phyloP scores from a whole-genome alignment of 2,888 invertebrate genomes.

The Chironomus tentans region DNA sequence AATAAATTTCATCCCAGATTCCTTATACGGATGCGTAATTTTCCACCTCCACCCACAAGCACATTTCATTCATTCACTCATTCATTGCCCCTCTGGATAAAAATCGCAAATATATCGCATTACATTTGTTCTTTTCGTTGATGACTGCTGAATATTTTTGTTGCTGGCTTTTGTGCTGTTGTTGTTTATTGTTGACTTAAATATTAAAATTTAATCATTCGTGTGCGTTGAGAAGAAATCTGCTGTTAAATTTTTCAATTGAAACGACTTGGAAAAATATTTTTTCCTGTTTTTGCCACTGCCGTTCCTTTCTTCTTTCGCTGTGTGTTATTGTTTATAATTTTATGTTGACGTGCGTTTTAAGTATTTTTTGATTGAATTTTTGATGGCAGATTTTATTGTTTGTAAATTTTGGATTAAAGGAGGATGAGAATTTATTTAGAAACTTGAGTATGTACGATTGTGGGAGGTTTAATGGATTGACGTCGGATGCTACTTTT shows the following conservation, averaged over 20 bases:
- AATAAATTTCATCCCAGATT: conserved; percentile 11
- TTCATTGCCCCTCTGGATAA: neutral
- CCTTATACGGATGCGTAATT: neutral
- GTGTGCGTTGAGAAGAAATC: neutral
- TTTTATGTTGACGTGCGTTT: conserved; percentile 23
- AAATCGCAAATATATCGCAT: conserved; percentile 5
- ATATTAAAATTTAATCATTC: conserved; percentile 28
- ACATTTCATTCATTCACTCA: no score
- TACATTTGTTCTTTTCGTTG: conserved; percentile 22
- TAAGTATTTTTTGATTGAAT: conserved; percentile 24
- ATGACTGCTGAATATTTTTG: conserved; percentile 14
- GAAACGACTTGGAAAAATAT: conserved; percentile 3
- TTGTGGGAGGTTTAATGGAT: no score
- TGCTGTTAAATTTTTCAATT: conserved; percentile 21
- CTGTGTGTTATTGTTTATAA: neutral
- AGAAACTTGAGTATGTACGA: no score
- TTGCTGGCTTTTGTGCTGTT: neutral
- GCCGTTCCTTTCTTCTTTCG: neutral
- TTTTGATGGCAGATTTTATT: neutral
- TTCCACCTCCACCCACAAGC: no score
- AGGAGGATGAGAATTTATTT: no score
- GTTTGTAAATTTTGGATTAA: neutral
- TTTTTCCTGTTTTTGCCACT: neutral
- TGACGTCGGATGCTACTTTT: no score
- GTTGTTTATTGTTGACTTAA: conserved; percentile 27